Percentiles rank a stretch among this genome's conserved stretches.
Evolutionary conservation across 2,113 vertebrate species (phyloP).

Genomic region (Tachysurus fulvidraco): DNA sequence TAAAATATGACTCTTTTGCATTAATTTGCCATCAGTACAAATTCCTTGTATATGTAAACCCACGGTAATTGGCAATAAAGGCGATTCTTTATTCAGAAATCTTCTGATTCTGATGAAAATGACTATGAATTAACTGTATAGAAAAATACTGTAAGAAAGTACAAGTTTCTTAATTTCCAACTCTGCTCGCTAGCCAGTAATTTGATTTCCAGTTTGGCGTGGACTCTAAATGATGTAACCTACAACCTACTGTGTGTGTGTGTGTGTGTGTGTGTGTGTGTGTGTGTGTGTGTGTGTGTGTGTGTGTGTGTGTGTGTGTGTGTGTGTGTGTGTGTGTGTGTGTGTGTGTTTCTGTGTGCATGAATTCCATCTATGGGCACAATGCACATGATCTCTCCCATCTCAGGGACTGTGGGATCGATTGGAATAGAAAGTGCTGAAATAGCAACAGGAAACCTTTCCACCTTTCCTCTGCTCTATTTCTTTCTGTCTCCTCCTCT

Average conservation of each 20-base stretch:
- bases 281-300: constrained; percentile 25
- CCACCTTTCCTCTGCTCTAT: constrained; percentile 47
- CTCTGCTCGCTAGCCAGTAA: neutral
- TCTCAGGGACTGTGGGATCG: constrained; percentile 52
- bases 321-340: constrained; percentile 25
- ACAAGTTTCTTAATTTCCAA: neutral
- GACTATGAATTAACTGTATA: neutral
- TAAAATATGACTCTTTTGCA: too few species aligned
- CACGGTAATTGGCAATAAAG: too few species aligned
- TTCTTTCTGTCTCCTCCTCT: constrained; percentile 49
- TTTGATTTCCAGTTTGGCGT: neutral
- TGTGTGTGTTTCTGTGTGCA: constrained; percentile 26
- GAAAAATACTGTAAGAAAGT: neutral
- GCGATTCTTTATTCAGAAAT: too few species aligned
- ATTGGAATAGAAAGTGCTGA: constrained; percentile 56
- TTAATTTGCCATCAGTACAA: too few species aligned
- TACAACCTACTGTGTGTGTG: constrained; percentile 4
- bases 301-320: constrained; percentile 34
- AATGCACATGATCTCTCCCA: constrained; percentile 52
- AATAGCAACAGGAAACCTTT: constrained; percentile 46
- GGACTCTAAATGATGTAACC: constrained; percentile 3
- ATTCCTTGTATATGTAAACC: too few species aligned
- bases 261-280: constrained; percentile 32
- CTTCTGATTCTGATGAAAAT: neutral
- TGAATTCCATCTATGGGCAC: constrained; percentile 40